Conservation (phyloP, 2,113 vertebrate genomes). For the Furnarius figulus region DNA sequence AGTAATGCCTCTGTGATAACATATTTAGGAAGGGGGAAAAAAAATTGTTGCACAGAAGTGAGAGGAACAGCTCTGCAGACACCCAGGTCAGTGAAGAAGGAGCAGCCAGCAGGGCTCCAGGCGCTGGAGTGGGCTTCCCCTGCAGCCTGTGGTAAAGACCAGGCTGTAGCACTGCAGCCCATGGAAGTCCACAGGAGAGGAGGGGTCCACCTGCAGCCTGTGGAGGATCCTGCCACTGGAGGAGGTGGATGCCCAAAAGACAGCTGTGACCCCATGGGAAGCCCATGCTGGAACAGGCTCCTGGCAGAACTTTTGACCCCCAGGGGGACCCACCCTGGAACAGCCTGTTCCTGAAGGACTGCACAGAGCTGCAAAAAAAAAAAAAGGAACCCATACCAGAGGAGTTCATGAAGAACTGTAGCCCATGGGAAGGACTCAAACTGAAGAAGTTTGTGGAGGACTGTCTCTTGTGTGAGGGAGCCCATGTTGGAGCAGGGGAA, state of each 20-base stretch:
- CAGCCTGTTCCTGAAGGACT: not conserved
- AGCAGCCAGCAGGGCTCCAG: not conserved
- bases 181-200: not conserved
- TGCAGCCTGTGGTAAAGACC: not conserved
- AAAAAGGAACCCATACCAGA: not conserved
- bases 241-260: not conserved
- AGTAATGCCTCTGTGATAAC: not conserved
- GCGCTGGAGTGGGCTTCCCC: not conserved
- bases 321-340: too few relatives aligned
- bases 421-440: not conserved
- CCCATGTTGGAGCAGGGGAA: not conserved
- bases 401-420: not conserved
- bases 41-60: not conserved
- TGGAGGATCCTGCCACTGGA: not conserved
- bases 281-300: not conserved
- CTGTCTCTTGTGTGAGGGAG: not conserved
- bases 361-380: not conserved
- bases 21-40: not conserved
- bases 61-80: not conserved
- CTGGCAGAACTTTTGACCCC: not conserved
- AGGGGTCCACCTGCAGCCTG: not conserved
- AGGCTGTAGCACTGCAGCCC: not conserved
- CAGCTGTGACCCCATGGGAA: not conserved
- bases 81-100: not conserved
- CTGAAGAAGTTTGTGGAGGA: rapidly evolving